These are phyloP conservation scores for Manis crassicaudata DNA, from an alignment of 2,797 vertebrate genomes.

Conservation along the genomic window DNA sequence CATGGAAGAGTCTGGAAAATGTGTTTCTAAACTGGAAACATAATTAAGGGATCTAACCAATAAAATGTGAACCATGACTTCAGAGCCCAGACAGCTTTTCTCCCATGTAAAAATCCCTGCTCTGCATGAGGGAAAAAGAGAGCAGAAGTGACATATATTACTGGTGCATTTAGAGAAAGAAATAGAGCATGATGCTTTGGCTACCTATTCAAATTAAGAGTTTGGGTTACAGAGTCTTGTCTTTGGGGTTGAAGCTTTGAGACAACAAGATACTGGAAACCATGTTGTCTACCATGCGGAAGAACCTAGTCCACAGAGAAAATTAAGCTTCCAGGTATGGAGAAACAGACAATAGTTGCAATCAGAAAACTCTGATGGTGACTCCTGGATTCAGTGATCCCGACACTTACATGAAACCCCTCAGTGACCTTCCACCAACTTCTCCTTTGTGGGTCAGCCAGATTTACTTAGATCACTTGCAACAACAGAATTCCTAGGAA, in stretches of 20 bases:
- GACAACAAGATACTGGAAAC: background rate
- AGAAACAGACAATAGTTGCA: background rate
- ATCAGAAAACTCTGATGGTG: background rate
- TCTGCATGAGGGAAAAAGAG: background rate
- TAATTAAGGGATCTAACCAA: background rate
- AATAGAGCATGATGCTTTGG: too few species aligned
- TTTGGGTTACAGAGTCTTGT: background rate
- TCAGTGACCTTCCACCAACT: background rate
- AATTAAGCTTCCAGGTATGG: background rate
- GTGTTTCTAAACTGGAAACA: constrained; percentile 13
- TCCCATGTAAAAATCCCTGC: background rate
- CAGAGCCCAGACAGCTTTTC: background rate
- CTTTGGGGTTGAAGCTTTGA: background rate
- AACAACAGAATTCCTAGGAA: background rate
- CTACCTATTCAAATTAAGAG: background rate
- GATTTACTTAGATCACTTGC: background rate
- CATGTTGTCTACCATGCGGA: background rate
- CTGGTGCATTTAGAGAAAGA: too few species aligned
- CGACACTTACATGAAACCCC: background rate
- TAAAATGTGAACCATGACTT: background rate
- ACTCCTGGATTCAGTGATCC: background rate
- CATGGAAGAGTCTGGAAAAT: constrained; percentile 20
- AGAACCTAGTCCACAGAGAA: background rate
- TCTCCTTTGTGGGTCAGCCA: background rate
- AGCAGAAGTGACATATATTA: too few species aligned